Conservation (phyloP, 1,140 invertebrate species). For the Sarcophaga bullata region DNA sequence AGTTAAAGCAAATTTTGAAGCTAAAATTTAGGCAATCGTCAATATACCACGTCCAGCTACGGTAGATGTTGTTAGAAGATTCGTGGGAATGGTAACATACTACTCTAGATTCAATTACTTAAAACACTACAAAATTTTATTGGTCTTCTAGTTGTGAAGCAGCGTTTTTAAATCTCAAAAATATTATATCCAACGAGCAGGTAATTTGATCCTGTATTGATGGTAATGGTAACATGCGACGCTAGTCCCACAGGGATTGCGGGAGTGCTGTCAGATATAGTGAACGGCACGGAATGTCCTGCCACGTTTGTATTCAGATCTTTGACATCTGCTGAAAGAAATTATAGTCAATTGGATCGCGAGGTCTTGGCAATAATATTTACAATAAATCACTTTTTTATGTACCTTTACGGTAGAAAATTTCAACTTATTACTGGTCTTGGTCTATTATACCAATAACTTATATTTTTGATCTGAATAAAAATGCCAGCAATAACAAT, state of each 20-base stretch:
- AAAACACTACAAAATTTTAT: conserved; percentile 15
- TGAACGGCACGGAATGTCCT: background rate
- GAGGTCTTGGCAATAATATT: conserved; percentile 14
- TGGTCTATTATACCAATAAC: conserved; percentile 3
- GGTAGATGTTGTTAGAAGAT: background rate
- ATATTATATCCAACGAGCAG: background rate
- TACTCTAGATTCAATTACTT: background rate
- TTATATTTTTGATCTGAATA: background rate
- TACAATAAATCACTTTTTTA: background rate
- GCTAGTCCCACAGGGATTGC: background rate
- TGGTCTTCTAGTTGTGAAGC: conserved; percentile 26
- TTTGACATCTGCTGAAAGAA: background rate
- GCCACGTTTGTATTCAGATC: background rate
- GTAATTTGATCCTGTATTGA: conserved; percentile 21
- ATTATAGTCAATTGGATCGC: conserved; percentile 25
- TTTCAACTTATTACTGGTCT: background rate
- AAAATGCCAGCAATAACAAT: background rate
- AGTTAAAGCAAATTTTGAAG: too few species aligned
- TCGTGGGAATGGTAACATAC: background rate
- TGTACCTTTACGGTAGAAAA: conserved; percentile 13
- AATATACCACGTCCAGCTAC: too few species aligned
- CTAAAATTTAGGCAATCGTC: too few species aligned
- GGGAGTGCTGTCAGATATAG: background rate
- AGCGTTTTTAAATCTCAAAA: conserved; percentile 23
- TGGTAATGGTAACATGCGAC: background rate